Evolutionary conservation across 2,888 invertebrate genomes (phyloP).

Genomic region (Cybosia mesomella): DNA sequence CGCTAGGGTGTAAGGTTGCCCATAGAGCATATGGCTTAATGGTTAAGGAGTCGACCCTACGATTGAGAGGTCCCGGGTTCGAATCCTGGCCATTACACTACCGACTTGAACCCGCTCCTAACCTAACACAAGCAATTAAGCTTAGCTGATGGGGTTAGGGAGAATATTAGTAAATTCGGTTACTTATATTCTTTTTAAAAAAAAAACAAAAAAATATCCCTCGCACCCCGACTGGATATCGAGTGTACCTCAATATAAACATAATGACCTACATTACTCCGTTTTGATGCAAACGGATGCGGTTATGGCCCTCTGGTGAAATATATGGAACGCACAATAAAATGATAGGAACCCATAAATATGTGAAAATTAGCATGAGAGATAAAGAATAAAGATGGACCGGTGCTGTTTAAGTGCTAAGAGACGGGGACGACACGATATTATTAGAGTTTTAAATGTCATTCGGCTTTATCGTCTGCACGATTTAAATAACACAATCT

Average conservation of each 20-base stretch:
- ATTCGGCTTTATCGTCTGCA: background rate
- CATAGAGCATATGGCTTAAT: no score
- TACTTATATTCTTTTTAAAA: no score
- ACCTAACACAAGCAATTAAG: no score
- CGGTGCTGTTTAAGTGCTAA: slow-evolving; percentile 5
- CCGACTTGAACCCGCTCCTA: no score
- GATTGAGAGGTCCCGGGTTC: no score
- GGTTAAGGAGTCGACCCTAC: no score
- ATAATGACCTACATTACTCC: slow-evolving; percentile 18
- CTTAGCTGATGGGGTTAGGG: no score
- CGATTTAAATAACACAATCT: background rate
- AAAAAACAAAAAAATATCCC: no score
- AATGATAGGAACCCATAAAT: slow-evolving; percentile 31
- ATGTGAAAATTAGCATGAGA: slow-evolving; percentile 31
- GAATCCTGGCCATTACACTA: no score
- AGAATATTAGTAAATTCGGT: no score
- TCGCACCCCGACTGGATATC: no score
- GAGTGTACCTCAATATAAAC: slow-evolving; percentile 17
- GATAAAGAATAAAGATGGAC: slow-evolving; percentile 21
- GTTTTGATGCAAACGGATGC: slow-evolving; percentile 27
- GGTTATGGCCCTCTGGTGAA: slow-evolving; percentile 24
- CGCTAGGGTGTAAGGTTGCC: no score
- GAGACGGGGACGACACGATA: slow-evolving; percentile 16
- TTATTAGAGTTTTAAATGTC: background rate
- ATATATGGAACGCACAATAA: slow-evolving; percentile 27